Conservation (phyloP, 2,797 vertebrate genomes). For the Margarornis squamiger region DNA sequence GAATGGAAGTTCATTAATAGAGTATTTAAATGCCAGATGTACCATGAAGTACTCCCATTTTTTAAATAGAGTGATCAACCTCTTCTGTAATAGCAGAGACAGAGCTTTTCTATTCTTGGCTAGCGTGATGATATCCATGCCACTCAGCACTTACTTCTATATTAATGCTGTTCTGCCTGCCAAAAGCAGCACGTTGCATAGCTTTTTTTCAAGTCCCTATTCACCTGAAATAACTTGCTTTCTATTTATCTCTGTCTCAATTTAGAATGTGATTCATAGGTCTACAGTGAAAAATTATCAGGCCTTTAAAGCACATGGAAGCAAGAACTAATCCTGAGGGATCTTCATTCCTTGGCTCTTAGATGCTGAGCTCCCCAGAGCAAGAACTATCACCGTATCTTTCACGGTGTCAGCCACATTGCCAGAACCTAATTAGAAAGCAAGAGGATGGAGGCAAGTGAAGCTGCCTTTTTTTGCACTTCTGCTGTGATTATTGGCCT, state of each 20-base stretch:
- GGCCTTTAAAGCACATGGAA: slow-evolving; percentile 2
- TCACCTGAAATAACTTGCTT: slow-evolving; percentile 65
- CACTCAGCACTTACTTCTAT: slow-evolving; percentile 45
- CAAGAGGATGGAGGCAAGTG: neutral
- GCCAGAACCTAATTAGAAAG: slow-evolving; percentile 38
- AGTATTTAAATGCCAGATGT: slow-evolving; percentile 46
- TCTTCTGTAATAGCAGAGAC: slow-evolving; percentile 30
- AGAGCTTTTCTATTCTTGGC: slow-evolving; percentile 61
- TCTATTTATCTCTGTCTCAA: slow-evolving; percentile 54
- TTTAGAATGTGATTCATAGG: slow-evolving; percentile 50
- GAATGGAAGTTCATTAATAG: slow-evolving; percentile 35
- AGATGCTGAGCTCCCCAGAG: neutral
- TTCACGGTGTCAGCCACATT: neutral
- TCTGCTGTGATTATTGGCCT: neutral
- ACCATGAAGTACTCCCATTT: slow-evolving; percentile 2
- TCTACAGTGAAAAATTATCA: slow-evolving; percentile 45
- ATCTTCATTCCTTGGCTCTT: neutral
- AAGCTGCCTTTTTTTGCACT: neutral
- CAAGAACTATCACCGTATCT: neutral
- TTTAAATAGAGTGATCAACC: slow-evolving; percentile 46
- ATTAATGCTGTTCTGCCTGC: slow-evolving; percentile 53
- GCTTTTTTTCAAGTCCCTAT: slow-evolving; percentile 23
- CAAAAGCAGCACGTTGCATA: slow-evolving; percentile 4
- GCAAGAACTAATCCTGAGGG: neutral
- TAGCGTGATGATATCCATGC: slow-evolving; percentile 22